Conservation (phyloP, 2,797 vertebrate genomes). For the Fringilla coelebs region DNA sequence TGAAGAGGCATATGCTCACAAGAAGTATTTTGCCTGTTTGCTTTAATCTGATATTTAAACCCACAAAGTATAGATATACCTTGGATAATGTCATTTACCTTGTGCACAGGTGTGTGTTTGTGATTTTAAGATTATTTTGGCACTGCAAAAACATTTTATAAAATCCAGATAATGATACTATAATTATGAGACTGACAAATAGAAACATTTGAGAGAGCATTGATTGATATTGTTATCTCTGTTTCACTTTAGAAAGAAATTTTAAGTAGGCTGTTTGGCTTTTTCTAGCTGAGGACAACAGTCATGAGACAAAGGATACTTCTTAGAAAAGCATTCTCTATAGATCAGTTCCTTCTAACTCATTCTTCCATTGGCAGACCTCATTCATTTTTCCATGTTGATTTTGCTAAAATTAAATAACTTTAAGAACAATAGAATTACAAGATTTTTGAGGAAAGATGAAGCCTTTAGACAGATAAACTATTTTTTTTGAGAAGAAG, state of each 20-base stretch:
- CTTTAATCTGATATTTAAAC: neutral
- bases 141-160: neutral
- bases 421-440: conserved; percentile 7
- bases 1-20: neutral
- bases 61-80: neutral
- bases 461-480: neutral
- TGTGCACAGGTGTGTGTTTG: neutral
- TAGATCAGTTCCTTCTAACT: neutral
- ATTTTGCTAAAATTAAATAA: neutral
- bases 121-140: neutral
- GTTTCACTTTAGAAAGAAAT: neutral
- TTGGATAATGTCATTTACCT: neutral
- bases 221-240: neutral
- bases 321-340: neutral
- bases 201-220: neutral
- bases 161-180: neutral
- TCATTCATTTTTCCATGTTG: neutral
- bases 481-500: neutral
- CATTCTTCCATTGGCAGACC: neutral
- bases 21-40: neutral
- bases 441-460: neutral
- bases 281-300: neutral
- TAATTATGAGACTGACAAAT: neutral
- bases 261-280: neutral
- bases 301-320: neutral